phyloP scores from a whole-genome alignment of 2,888 invertebrate genomes.

The Ectemnius cavifrons region DNA sequence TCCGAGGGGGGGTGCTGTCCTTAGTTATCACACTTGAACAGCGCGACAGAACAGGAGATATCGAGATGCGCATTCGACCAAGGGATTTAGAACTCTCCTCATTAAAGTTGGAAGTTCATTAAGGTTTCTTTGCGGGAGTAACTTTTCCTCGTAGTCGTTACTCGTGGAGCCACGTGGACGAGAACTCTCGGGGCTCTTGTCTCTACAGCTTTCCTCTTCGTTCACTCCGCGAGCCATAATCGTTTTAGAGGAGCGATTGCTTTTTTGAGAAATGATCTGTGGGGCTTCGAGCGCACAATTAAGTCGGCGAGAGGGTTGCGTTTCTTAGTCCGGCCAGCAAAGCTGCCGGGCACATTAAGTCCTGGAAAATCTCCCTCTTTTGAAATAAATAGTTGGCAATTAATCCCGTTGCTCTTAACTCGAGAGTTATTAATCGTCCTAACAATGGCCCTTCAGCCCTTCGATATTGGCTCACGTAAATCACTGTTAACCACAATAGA shows the following conservation, averaged over 20 bases:
- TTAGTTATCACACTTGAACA: no score
- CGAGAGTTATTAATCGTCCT: not conserved
- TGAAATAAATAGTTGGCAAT: constrained; percentile 8
- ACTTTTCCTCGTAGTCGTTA: constrained; percentile 26
- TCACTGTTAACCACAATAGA: not conserved
- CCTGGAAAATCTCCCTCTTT: not conserved
- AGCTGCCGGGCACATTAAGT: no score
- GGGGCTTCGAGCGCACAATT: constrained; percentile 3
- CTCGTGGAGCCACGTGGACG: not conserved
- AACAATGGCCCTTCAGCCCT: not conserved
- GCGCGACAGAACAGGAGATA: not conserved
- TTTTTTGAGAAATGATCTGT: constrained; percentile 20
- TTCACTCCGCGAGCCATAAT: no score
- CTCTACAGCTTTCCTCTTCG: no score
- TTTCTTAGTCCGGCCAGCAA: no score
- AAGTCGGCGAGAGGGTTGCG: not conserved
- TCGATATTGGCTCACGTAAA: not conserved
- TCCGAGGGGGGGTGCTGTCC: no score
- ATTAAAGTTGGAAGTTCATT: constrained; percentile 62
- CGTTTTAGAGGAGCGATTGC: constrained; percentile 4
- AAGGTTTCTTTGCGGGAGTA: constrained; percentile 33
- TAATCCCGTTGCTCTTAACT: constrained; percentile 3
- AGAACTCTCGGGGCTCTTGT: no score
- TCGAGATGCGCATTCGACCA: constrained; percentile 4
- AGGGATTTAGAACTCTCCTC: constrained; percentile 50